Conservation (phyloP, 2,797 vertebrate genomes). For the Cryptoprocta ferox region DNA sequence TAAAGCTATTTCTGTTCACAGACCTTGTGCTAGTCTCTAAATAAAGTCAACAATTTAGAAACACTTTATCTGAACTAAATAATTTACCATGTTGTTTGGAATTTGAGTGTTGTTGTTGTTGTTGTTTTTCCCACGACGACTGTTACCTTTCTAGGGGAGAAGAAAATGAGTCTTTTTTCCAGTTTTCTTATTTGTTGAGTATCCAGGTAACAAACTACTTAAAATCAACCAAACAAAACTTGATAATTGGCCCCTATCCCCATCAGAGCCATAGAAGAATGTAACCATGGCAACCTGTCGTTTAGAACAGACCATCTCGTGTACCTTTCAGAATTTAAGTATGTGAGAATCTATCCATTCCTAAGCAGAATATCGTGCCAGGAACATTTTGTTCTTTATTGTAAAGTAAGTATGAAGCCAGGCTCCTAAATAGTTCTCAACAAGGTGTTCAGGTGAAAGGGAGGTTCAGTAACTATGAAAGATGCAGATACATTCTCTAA, state of each 20-base stretch:
- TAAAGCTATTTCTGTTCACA: conserved; percentile 59
- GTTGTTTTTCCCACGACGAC: conserved; percentile 31
- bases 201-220: conserved; percentile 90
- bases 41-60: conserved; percentile 74
- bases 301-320: conserved; percentile 84
- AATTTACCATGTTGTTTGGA: conserved; percentile 64
- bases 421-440: conserved; percentile 76
- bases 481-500: conserved; percentile 10
- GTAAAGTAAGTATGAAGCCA: conserved; percentile 75
- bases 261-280: conserved; percentile 84
- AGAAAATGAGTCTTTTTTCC: conserved; percentile 79
- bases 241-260: conserved; percentile 88
- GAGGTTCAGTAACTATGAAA: not conserved
- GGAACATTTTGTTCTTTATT: conserved; percentile 83
- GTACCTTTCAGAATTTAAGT: conserved; percentile 86
- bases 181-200: conserved; percentile 87
- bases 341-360: conserved; percentile 83
- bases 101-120: conserved; percentile 19
- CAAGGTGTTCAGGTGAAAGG: conserved; percentile 55
- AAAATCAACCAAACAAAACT: conserved; percentile 89
- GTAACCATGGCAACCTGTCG: conserved; percentile 87
- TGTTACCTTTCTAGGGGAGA: conserved; percentile 82
- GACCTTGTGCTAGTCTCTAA: conserved; percentile 39
- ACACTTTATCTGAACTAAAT: conserved; percentile 70
- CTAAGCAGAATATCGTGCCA: conserved; percentile 83